These are phyloP conservation scores for Chaetops frenatus DNA, from an alignment of 2,113 vertebrate genomes.

Conservation along the genomic window DNA sequence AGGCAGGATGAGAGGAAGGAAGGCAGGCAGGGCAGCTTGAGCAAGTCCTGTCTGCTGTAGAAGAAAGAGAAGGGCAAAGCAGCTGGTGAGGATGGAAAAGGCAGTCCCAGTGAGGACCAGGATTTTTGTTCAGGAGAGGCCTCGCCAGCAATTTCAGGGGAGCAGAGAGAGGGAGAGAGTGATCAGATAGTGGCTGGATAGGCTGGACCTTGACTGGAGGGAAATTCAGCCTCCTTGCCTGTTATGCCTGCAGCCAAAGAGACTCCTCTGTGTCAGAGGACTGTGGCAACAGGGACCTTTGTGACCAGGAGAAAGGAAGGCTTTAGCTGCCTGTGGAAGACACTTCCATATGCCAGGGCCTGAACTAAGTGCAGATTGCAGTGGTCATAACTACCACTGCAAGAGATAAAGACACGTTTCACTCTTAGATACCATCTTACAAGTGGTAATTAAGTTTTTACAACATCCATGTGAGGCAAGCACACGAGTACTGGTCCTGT, in stretches of 20 bases:
- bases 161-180: not conserved
- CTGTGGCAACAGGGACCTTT: not conserved
- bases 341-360: not conserved
- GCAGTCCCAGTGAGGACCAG: not conserved
- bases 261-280: not conserved
- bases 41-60: not conserved
- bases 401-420: not conserved
- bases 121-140: not conserved
- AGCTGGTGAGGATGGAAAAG: not conserved
- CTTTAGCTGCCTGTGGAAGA: not conserved
- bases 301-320: not conserved
- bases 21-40: not conserved
- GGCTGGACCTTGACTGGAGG: not conserved
- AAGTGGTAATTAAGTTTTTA: not conserved
- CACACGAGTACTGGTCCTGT: not conserved
- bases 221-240: not conserved
- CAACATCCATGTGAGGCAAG: slow-evolving; percentile 5
- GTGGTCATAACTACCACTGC: not conserved
- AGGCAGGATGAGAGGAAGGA: not conserved
- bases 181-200: not conserved
- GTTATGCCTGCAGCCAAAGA: not conserved
- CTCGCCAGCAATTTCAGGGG: not conserved
- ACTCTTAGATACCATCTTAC: slow-evolving; percentile 11
- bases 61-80: not conserved
- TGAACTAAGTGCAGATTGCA: not conserved